Evolutionary conservation across 2,797 vertebrate genomes (phyloP), one percentile per base, ranked within the genome.

Genomic region (Discoglossus pictus): DNA sequence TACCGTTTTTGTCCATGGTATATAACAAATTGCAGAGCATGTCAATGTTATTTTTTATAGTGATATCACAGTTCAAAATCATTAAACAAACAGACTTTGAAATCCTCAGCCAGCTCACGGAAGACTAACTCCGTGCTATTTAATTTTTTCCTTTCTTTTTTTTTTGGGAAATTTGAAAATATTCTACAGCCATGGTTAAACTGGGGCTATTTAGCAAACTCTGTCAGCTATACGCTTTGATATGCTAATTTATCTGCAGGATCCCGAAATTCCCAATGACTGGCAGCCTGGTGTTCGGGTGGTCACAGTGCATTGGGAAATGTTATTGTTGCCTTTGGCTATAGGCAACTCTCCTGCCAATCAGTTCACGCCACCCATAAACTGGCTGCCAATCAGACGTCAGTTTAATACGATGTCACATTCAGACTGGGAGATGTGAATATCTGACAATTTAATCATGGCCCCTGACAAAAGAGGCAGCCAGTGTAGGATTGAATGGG

Each of bases 401-500:
- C 89, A 86, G 73, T 80, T 67, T 76, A 78, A 76, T 65, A 80
- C 69, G 82, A 78, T 74, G 75, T 64, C 18, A 67, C 82, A 79
- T 80, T 76, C 86, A 82, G 79, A 77, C 61, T 21, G 77, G 74
- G 78, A 73, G 74, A 68, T 81, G 81, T 65, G 63, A 79, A 82
- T 86, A 83, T 84, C 81, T 99, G 96, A 98, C 97, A 99, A 90
- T 91, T 93, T 98, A 98, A 98, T 99, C 98, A 98, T 73, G 93
- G 92, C 84, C 88, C 90, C 87, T 80, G 81, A 85, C 87, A 91
- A 88, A 83, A 80, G 88, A 87, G 83, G 78, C 79, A 79, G 77
- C 77, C 80, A 78, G 83, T 80, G 84, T 77, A 71, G 79, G 84
- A 91, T 76, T 89, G 80, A 87, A 90, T 84, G 87, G 88, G 81